Conservation (phyloP, 2,888 invertebrate species). For the Ormyrus rosae region DNA sequence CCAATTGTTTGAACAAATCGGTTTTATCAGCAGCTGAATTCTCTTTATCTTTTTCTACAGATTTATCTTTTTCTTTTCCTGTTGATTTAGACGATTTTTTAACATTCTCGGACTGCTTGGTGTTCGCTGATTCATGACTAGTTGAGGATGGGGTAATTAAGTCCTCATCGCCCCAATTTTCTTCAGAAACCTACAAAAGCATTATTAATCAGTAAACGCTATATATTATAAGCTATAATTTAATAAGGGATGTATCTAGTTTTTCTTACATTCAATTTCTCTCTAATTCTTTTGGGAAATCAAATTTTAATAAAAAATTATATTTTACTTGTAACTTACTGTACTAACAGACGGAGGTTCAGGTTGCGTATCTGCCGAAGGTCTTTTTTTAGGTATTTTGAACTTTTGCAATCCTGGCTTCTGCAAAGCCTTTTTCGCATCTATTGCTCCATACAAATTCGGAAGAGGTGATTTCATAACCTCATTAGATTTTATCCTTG, state of each 20-base stretch:
- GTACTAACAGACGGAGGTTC: conserved; percentile 59
- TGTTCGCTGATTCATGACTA: conserved; percentile 1
- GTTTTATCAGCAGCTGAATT: conserved; percentile 57
- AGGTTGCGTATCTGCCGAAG: conserved; percentile 62
- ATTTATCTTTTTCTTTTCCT: conserved; percentile 25
- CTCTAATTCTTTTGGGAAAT: not conserved
- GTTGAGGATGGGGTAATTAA: conserved; percentile 2
- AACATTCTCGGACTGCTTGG: not conserved
- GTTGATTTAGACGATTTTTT: conserved; percentile 51
- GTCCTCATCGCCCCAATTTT: conserved; percentile 48
- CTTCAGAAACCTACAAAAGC: conserved; percentile 37
- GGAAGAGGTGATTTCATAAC: conserved; percentile 76
- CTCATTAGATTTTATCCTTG: conserved; percentile 63
- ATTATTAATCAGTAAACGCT: not conserved
- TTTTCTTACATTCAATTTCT: not conserved
- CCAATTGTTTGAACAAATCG: conserved; percentile 30
- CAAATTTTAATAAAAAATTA: not conserved
- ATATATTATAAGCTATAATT: not conserved
- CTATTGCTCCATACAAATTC: conserved; percentile 75
- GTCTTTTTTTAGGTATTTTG: conserved; percentile 78
- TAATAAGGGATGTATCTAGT: no score
- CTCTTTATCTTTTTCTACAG: conserved; percentile 18
- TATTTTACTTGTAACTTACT: not conserved
- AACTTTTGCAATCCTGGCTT: conserved; percentile 77
- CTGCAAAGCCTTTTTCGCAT: conserved; percentile 74